Percentiles rank a stretch among this genome's conserved stretches.
phyloP scores from a whole-genome alignment of 1,140 invertebrate species.

The Latrodectus geometricus region DNA sequence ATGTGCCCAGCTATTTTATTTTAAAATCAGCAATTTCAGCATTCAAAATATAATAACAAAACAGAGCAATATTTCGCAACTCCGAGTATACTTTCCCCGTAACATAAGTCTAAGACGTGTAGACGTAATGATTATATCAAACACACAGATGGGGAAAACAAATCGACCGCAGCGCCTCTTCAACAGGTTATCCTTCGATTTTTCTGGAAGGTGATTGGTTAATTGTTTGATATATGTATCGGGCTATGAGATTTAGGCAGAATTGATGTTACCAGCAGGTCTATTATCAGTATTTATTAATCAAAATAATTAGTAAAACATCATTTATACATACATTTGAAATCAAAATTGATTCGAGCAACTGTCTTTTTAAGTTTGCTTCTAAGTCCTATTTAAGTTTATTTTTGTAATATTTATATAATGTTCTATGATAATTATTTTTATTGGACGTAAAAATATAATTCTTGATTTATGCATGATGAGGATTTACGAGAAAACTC shows the following conservation, averaged over 20 bases:
- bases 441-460: too few relatives aligned
- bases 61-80: constrained; percentile 12
- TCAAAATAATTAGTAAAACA: too few relatives aligned
- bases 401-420: too few relatives aligned
- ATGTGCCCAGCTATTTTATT: too few relatives aligned
- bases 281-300: too few relatives aligned
- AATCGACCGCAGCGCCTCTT: constrained; percentile 43
- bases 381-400: too few relatives aligned
- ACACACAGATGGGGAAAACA: constrained; percentile 30
- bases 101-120: neutral
- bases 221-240: constrained; percentile 2
- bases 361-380: too few relatives aligned
- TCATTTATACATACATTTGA: too few relatives aligned
- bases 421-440: too few relatives aligned
- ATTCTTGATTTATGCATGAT: too few relatives aligned
- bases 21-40: neutral
- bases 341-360: too few relatives aligned
- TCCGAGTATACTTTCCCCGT: neutral
- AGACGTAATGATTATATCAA: constrained; percentile 6
- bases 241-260: neutral
- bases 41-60: constrained; percentile 4
- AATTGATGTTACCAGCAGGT: neutral
- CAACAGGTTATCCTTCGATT: constrained; percentile 41
- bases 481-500: too few relatives aligned
- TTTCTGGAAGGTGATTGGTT: constrained; percentile 50